Evolutionary conservation across 2,113 vertebrate species (phyloP).

Genomic region (Sterrhoptilus dennistouni): DNA sequence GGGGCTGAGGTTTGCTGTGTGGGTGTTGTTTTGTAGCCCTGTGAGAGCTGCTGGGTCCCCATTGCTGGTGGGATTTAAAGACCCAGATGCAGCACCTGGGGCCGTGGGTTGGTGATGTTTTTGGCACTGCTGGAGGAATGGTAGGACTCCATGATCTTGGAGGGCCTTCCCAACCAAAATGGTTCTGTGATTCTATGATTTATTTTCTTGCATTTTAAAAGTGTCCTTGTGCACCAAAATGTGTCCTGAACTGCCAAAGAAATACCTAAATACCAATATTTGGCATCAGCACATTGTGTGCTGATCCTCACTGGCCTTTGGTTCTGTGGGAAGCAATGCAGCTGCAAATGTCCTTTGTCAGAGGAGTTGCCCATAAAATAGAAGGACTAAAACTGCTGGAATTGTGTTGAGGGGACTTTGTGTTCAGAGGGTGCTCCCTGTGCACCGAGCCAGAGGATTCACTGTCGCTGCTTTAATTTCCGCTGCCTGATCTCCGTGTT

Average conservation of each 20-base stretch:
- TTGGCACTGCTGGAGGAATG: neutral
- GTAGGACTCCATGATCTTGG: neutral
- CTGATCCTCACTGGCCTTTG: neutral
- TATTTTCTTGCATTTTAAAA: neutral
- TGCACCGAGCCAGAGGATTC: accelerated
- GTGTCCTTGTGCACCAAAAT: neutral
- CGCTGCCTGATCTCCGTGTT: neutral
- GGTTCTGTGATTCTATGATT: accelerated
- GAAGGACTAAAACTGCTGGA: neutral
- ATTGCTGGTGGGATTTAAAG: neutral
- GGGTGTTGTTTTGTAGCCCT: neutral
- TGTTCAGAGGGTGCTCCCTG: neutral
- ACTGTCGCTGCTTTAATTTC: neutral
- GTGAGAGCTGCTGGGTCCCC: neutral
- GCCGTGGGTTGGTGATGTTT: neutral
- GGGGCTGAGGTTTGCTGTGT: neutral
- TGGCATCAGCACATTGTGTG: neutral
- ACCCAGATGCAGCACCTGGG: neutral
- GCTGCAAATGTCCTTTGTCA: neutral
- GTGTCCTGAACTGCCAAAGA: neutral
- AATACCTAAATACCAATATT: accelerated
- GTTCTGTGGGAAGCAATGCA: neutral
- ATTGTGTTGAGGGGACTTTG: neutral
- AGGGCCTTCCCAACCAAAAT: neutral
- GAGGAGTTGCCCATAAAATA: neutral